Base-by-base conservation (phyloP, 1,140 invertebrate species). In the Orius insidiosus region DNA sequence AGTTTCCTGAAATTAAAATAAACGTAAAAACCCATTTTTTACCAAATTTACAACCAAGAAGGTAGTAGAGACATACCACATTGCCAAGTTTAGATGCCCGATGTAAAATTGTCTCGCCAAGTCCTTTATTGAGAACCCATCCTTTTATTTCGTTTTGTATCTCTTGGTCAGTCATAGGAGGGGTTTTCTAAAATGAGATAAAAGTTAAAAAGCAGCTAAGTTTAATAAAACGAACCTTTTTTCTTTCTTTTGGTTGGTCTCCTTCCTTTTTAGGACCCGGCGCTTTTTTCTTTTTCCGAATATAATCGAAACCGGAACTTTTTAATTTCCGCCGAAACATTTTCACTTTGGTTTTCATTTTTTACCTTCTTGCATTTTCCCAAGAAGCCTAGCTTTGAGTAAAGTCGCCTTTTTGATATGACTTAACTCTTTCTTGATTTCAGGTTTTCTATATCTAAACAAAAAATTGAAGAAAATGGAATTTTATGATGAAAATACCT, bases 71-170 rank as follows among this genome's bases (percentile, higher is more conserved):
- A 63, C 73, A 73, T 66, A 89, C 84, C 59, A 80, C 79, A 57
- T 87, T 82, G 38, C 87, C 86, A 36, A 87, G 71, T 56, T 87
- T 71, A 8, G 88, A 85, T 43, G 88, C 86, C 56, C 87, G 71
- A 59, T 94, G 89, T 37, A 95, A 67, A 50, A 86, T 72, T 0
- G 87, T 92, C 63, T 94, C 89, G 9, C 90, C 90, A 9, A 90
- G 76, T 13, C 87, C 85, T 61, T 93, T 93, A 60, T 92, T 94
- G 38, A 92, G 76, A 46, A 90, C 84, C 77, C 89, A 84, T 40
- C 78, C 75, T 61, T 88, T 83, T 37, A 93, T 83, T 65, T 93
- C 86, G 49, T 75, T 75, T 50, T 78, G 76, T 49, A 86, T 78
- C 63, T 85, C 83, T 53, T 79, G 71, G 11, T 73, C 76, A 38